phyloP scores from a whole-genome alignment of 1,140 invertebrate species.

The Parapsyche elsis region DNA sequence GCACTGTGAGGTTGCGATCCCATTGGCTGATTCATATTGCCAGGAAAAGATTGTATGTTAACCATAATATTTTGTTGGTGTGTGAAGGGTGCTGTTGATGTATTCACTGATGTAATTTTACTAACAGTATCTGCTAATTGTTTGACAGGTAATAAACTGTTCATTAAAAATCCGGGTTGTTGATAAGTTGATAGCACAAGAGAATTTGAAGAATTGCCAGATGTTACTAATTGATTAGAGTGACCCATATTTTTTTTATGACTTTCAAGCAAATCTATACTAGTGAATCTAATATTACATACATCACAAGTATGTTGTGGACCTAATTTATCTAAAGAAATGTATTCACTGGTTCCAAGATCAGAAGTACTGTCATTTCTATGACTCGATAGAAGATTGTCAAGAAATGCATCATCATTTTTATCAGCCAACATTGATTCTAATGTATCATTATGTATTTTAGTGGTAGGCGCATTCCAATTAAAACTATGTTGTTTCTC shows the following conservation, averaged over 20 bases:
- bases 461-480: constrained; percentile 50
- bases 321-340: constrained; percentile 63
- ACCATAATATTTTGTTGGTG: constrained; percentile 68
- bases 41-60: constrained; percentile 66
- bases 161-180: constrained; percentile 55
- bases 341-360: constrained; percentile 50
- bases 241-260: constrained; percentile 64
- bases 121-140: constrained; percentile 66
- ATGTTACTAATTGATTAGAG: constrained; percentile 60
- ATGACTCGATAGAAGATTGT: constrained; percentile 43
- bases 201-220: constrained; percentile 48
- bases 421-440: constrained; percentile 43
- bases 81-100: constrained; percentile 59
- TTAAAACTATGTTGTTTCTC: constrained; percentile 54
- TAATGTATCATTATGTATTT: constrained; percentile 14
- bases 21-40: constrained; percentile 47
- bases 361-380: constrained; percentile 42
- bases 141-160: constrained; percentile 62
- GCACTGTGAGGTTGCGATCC: neutral
- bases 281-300: constrained; percentile 65
- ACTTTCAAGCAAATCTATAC: constrained; percentile 62
- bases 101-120: constrained; percentile 60
- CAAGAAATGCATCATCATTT: constrained; percentile 47
- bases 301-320: constrained; percentile 65
- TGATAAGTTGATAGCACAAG: constrained; percentile 60